A percentile compares a stretch with the other conserved stretches of the same genome.
Conservation (phyloP, 2,888 invertebrate genomes). For the Mythimna loreyi region DNA sequence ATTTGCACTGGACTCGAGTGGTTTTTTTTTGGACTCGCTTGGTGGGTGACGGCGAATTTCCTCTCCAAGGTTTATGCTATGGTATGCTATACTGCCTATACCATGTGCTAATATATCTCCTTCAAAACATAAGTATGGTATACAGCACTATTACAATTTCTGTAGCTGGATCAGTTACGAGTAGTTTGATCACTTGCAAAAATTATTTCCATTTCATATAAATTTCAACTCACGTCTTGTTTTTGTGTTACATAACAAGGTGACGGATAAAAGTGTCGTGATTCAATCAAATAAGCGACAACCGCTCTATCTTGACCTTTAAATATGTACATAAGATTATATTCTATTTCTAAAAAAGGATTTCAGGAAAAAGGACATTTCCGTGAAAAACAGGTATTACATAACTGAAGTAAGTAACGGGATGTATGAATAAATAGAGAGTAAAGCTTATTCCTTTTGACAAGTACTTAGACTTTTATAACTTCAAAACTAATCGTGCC, state of each 20-base stretch:
- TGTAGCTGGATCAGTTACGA: too few species aligned
- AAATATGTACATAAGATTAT: conserved; percentile 3
- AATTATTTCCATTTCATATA: not conserved
- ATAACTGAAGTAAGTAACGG: too few species aligned
- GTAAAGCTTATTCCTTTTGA: too few species aligned
- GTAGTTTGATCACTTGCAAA: too few species aligned
- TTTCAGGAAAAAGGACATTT: not conserved
- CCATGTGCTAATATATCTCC: too few species aligned
- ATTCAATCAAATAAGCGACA: not conserved
- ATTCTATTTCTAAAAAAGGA: not conserved
- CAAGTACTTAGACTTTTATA: not conserved
- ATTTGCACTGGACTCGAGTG: too few species aligned
- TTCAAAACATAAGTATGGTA: too few species aligned
- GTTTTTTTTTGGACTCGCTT: too few species aligned
- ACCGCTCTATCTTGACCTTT: conserved; percentile 22
- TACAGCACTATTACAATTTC: too few species aligned
- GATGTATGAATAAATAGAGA: not conserved
- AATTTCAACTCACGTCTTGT: not conserved
- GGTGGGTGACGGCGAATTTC: too few species aligned
- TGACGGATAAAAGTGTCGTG: not conserved
- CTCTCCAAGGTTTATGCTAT: too few species aligned
- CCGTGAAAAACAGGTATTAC: not conserved
- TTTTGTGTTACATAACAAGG: conserved; percentile 11
- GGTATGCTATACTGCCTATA: too few species aligned
- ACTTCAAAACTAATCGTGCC: not conserved